Conservation (phyloP, 2,113 vertebrate genomes). For the Lutjanus erythropterus region DNA sequence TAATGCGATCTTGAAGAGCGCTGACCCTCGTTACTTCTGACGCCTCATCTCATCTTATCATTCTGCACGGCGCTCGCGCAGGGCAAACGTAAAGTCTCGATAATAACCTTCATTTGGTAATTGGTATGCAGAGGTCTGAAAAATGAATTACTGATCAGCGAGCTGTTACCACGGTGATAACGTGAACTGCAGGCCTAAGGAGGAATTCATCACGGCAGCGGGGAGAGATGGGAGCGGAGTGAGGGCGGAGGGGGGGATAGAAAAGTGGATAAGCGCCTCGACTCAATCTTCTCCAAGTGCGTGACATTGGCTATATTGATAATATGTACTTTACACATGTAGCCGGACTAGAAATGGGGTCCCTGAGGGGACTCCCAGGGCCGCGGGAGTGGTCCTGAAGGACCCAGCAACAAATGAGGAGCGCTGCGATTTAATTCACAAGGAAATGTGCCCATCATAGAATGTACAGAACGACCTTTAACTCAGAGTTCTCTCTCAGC, state of each 20-base stretch:
- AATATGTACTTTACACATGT: slow-evolving; percentile 49
- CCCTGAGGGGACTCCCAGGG: background rate
- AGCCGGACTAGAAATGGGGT: background rate
- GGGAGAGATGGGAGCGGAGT: slow-evolving; percentile 9
- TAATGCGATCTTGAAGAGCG: background rate
- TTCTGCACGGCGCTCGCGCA: slow-evolving; percentile 63
- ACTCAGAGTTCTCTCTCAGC: background rate
- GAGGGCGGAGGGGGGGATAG: background rate
- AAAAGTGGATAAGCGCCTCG: slow-evolving; percentile 45
- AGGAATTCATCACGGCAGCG: slow-evolving; percentile 64
- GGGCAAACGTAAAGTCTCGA: slow-evolving; percentile 77
- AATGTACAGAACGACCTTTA: background rate
- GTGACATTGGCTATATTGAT: slow-evolving; percentile 48
- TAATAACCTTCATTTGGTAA: slow-evolving; percentile 89
- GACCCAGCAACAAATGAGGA: background rate
- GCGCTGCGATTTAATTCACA: background rate
- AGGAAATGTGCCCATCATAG: background rate
- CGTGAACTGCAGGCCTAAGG: slow-evolving; percentile 83
- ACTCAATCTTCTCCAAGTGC: slow-evolving; percentile 51
- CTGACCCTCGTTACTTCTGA: slow-evolving; percentile 77
- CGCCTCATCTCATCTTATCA: slow-evolving; percentile 83
- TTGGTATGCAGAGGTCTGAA: slow-evolving; percentile 86
- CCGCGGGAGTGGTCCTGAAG: background rate
- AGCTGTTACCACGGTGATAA: slow-evolving; percentile 87
- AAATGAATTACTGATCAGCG: slow-evolving; percentile 91